Percentiles rank a stretch among this genome's conserved stretches.
Conservation (phyloP, 1,140 invertebrate genomes). For the Lepidurus arcticus region DNA sequence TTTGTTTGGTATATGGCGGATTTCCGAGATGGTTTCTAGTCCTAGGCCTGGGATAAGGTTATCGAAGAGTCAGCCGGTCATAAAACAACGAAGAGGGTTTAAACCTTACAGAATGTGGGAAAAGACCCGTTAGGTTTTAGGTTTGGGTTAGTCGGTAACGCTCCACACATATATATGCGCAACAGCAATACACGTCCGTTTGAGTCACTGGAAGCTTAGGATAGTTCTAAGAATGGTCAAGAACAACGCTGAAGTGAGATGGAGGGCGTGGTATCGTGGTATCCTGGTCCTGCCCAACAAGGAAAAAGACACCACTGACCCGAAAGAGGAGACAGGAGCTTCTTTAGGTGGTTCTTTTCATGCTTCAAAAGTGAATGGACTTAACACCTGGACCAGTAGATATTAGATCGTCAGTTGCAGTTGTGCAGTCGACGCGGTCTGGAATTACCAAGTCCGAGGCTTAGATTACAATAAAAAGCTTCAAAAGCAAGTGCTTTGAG, state of each 20-base stretch:
- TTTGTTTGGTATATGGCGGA: background rate
- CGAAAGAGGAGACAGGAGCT: background rate
- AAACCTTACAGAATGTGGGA: constrained; percentile 10
- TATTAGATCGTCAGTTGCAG: constrained; percentile 19
- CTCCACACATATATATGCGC: background rate
- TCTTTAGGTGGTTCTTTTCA: background rate
- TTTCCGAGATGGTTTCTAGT: background rate
- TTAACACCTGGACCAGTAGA: background rate
- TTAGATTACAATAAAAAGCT: background rate
- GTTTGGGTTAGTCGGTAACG: constrained; percentile 13
- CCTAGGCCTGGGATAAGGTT: constrained; percentile 15
- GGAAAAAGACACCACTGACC: constrained; percentile 21
- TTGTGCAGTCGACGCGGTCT: background rate
- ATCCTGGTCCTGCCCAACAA: background rate
- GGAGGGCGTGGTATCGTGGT: background rate
- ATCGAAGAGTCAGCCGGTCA: background rate
- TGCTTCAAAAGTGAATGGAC: constrained; percentile 19
- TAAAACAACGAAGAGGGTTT: background rate
- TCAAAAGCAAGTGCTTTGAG: background rate
- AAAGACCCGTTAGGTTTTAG: constrained; percentile 14
- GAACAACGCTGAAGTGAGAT: background rate
- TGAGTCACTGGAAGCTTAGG: background rate
- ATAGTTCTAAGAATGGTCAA: background rate
- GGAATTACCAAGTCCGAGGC: background rate
- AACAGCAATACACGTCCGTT: background rate